These are phyloP conservation scores for Seriola aureovittata DNA, from an alignment of 2,113 vertebrate species.

Conservation along the genomic window DNA sequence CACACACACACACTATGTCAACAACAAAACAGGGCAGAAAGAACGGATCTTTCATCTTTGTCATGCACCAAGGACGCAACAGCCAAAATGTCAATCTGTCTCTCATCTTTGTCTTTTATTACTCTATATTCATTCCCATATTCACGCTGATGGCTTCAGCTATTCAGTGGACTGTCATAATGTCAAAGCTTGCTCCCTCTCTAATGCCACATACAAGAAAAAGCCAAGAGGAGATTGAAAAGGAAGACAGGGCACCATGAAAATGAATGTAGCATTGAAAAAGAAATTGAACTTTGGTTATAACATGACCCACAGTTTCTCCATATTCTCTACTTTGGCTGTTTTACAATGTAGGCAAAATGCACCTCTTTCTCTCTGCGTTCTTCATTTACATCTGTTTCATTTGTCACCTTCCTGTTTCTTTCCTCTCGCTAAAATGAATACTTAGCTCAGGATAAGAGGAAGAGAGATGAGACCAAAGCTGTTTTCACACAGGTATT, in stretches of 20 bases:
- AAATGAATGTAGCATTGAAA: constrained; percentile 5
- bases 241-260: constrained; percentile 17
- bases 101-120: constrained; percentile 40
- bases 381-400: constrained; percentile 44
- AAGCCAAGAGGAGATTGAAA: constrained; percentile 13
- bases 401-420: constrained; percentile 41
- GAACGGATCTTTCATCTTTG: constrained; percentile 9
- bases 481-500: no score
- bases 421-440: constrained; percentile 26
- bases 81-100: constrained; percentile 32
- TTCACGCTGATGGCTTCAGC: constrained; percentile 27
- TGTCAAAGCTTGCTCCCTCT: constrained; percentile 13
- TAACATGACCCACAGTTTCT: background rate
- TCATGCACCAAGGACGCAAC: constrained; percentile 24
- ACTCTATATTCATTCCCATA: constrained; percentile 10
- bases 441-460: constrained; percentile 61
- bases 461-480: constrained; percentile 15
- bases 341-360: background rate
- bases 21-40: background rate
- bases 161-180: constrained; percentile 34
- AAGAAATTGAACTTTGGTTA: constrained; percentile 14
- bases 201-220: constrained; percentile 8
- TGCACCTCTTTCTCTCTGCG: background rate
- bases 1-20: background rate
- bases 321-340: background rate